Evolutionary conservation across 2,888 invertebrate species (phyloP), one percentile per base, ranked within the genome.

Genomic region (Macroteleia sp.): DNA sequence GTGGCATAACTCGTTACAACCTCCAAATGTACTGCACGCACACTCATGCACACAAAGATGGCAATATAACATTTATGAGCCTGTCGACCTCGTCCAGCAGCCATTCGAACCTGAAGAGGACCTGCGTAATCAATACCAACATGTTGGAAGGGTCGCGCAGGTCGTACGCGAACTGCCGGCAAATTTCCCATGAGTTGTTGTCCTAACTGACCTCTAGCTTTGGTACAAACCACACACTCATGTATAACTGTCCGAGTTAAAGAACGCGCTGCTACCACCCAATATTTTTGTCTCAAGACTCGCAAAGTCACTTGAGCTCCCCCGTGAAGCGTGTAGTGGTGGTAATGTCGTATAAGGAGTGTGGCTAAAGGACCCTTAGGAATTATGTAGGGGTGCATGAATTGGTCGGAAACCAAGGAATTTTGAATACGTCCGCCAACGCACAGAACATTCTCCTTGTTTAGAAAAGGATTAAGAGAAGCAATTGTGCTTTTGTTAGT

Each of bases 271-370:
- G 17, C n/a, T 42, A 42, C 20, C 9, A 44, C 25, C 44, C 44
- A 44, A 8, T 44, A 48, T 9, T 16, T 2, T 20, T 48, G 25
- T 12, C 48, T 19, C 30, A 48, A 17, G 2, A 30, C 30, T 16
- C 48, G 14, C 48, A 48, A 48, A 48, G 48, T 48, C 2, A 48
- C 48, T 30, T 48, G 48, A 3, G 8, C 1, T 6, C 30, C 48
- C 2, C 48, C 44, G 12, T 44, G 44, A n/a, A 12, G 12, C 12
- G 44, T 44, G 5, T 25, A 5, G 2, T 10, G 9, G 14, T 25
- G 44, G n/a, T 5, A 22, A 44, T 44, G 25, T 25, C 25, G 17
- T 19, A 12, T 12, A 10, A 42, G 20, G 2, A 19, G 17, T 1
- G 17, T 3, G 10, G 42, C 19, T 6, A 42, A 10, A 9, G 42